These are phyloP conservation scores for Sternotherus odoratus DNA, from an alignment of 2,797 vertebrate genomes.

Conservation along the genomic window DNA sequence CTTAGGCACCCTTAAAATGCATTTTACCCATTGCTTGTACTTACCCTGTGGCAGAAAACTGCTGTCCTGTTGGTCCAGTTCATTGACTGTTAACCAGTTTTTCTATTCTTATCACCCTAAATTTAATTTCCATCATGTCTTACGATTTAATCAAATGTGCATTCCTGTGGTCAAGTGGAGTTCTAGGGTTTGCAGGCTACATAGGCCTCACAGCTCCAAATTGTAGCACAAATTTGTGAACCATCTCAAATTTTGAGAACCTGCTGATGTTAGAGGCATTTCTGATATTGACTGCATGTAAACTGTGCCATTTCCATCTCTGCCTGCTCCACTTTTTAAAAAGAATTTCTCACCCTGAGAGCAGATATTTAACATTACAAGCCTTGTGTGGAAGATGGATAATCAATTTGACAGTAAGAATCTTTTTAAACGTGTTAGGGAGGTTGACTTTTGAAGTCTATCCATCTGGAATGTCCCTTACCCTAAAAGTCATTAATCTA, in stretches of 20 bases:
- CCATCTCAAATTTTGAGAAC: background rate
- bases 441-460: background rate
- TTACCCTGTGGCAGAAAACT: background rate
- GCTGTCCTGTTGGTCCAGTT: background rate
- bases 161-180: background rate
- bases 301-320: too few species aligned
- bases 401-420: background rate
- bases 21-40: background rate
- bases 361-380: background rate
- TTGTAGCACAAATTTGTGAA: background rate
- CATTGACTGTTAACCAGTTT: background rate
- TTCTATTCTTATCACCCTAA: too few species aligned
- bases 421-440: background rate
- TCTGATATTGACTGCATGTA: background rate
- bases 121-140: too few species aligned
- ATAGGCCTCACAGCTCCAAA: fast-evolving
- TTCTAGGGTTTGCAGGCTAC: background rate
- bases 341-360: background rate
- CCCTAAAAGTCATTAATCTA: background rate
- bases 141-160: too few species aligned
- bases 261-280: background rate
- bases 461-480: background rate
- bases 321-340: fast-evolving
- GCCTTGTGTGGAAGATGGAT: background rate
- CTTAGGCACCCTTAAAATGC: background rate